A percentile compares a stretch with the other conserved stretches of the same genome.
phyloP scores from a whole-genome alignment of 2,888 invertebrate species.

The Drosophila vallismaia region DNA sequence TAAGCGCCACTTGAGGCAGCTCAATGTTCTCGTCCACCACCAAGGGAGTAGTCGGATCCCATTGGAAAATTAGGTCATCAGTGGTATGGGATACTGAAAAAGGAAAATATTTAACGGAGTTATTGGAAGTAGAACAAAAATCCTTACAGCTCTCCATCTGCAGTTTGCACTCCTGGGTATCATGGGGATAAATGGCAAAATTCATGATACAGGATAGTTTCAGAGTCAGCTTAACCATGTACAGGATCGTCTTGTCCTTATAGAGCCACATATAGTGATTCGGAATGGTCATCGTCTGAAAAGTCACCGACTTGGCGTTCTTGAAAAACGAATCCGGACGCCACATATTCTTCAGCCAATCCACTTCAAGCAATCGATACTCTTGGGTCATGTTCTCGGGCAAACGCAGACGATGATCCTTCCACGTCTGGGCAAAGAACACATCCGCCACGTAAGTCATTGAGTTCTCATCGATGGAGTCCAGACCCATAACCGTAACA shows the following conservation, averaged over 20 bases:
- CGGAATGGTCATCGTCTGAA: conserved; percentile 97
- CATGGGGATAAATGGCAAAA: conserved; percentile 96
- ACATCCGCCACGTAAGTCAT: conserved; percentile 97
- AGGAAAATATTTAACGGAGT: not conserved
- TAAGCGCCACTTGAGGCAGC: conserved; percentile 93
- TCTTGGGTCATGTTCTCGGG: conserved; percentile 97
- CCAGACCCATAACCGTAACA: conserved; percentile 96
- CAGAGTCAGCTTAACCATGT: conserved; percentile 93
- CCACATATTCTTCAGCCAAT: conserved; percentile 97
- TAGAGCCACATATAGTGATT: conserved; percentile 97
- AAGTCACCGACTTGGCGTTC: conserved; percentile 96
- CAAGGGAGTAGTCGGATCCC: conserved; percentile 94
- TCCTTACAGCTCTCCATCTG: conserved; percentile 97
- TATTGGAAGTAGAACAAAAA: no score
- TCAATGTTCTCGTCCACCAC: conserved; percentile 95
- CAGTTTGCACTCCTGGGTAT: conserved; percentile 96
- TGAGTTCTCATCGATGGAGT: conserved; percentile 97
- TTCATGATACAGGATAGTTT: conserved; percentile 97
- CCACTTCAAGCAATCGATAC: conserved; percentile 93
- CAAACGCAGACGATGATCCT: conserved; percentile 92
- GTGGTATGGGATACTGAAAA: conserved; percentile 93
- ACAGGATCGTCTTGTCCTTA: conserved; percentile 92
- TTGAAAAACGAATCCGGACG: conserved; percentile 97
- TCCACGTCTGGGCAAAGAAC: conserved; percentile 97
- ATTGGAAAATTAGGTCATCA: conserved; percentile 94